Base-by-base conservation (phyloP, 2,113 vertebrate genomes). In the Mastomys coucha region DNA sequence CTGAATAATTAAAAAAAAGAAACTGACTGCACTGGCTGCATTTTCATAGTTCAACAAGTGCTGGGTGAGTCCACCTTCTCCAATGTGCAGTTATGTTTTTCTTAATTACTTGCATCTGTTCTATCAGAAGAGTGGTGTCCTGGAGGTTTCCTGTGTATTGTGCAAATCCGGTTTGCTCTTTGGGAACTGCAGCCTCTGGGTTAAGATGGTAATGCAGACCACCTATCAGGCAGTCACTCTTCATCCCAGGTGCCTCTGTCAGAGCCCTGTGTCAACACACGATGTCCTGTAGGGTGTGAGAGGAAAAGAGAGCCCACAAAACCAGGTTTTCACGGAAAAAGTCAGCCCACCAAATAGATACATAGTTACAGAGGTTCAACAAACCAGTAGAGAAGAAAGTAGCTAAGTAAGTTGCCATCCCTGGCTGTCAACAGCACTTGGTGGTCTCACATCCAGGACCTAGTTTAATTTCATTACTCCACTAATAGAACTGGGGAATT, bases 1-100 rank as follows among this genome's bases (percentile, higher is more conserved):
- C 97, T 97, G 98, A 98, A 98, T 96, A 81, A 98, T 97, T 98
- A 97, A 98, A 98, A 97, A 97, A 98, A 98, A 98, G 98, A 97
- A 97, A 95, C 42, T 97, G 96, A 97, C 97, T 98, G 94, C 84
- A 96, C 5, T 63, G 95, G 96, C 98, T 95, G 94, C 76, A 33
- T 96, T 97, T 91, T 97, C 97, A 97, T 96, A 98, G 98, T 97
- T 98, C 97, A 97, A 91, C 60, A 51, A 13, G n/a, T 98, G 98
- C 94, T 97, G 90, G 97, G 97, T 98, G 97, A 98, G 97, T 96
- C 97, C 97, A 97, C 94, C 67, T 94, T 98, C 95, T 97, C 96
- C 97, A 97, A 91, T 0, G 0, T 94, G 96, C 91, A 96, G 97
- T 96, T 96, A 84, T 95, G 96, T 91, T 96, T 97, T 98, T 97